Evolutionary conservation across 30 jellyfish, hydroid and myxozoan species (phyloP).

Genomic region (Haliclystus octoradiatus): DNA sequence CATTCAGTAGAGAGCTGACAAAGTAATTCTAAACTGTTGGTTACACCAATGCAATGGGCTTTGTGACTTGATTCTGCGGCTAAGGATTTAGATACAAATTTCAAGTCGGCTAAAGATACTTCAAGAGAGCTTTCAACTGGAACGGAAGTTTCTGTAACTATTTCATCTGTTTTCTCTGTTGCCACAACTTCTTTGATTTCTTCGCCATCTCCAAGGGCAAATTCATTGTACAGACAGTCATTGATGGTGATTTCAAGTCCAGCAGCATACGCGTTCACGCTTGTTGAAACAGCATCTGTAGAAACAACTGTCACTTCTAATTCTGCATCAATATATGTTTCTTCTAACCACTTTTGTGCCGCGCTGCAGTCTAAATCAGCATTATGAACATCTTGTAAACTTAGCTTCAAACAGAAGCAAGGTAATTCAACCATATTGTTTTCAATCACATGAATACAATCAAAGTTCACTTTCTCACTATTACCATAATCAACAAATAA

Average conservation of each 20-base stretch:
- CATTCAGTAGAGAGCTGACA: slow-evolving; percentile 24
- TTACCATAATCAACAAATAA: slow-evolving; percentile 58
- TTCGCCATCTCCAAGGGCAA: slow-evolving; percentile 28
- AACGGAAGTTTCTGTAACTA: neutral
- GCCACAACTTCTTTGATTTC: slow-evolving; percentile 9
- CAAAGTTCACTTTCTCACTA: slow-evolving; percentile 19
- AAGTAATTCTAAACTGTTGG: slow-evolving; percentile 6
- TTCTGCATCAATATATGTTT: slow-evolving; percentile 20
- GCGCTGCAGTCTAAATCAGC: slow-evolving; percentile 18
- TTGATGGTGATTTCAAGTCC: slow-evolving; percentile 25
- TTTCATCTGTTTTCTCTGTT: neutral
- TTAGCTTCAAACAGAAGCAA: slow-evolving; percentile 10
- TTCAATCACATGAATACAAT: no score
- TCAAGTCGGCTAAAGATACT: neutral
- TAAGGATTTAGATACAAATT: neutral
- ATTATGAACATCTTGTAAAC: slow-evolving; percentile 31
- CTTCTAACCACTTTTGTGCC: slow-evolving; percentile 40
- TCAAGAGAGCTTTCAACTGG: neutral
- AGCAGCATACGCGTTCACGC: slow-evolving; percentile 13
- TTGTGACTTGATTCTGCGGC: neutral
- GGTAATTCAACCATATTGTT: slow-evolving; percentile 38
- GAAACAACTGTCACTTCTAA: slow-evolving; percentile 2
- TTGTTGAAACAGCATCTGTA: neutral
- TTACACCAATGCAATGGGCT: slow-evolving; percentile 19
- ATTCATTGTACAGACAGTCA: slow-evolving; percentile 30